Conservation (phyloP, 2,797 vertebrate genomes). For the Bufotes viridis region DNA sequence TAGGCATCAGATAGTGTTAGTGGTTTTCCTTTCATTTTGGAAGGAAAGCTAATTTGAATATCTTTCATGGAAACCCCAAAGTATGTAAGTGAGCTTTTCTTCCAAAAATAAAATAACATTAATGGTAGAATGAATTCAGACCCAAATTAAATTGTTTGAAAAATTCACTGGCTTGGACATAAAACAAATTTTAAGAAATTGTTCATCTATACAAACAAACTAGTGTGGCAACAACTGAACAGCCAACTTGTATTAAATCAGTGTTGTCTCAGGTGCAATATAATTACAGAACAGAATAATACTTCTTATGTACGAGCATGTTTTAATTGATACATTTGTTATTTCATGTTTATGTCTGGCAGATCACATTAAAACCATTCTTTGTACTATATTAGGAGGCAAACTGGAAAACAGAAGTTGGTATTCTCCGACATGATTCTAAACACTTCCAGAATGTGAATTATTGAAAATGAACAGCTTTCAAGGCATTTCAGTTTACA, state of each 20-base stretch:
- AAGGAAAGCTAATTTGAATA: no score
- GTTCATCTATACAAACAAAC: no score
- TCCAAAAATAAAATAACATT: no score
- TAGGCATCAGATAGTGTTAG: no score
- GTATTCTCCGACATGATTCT: slow-evolving; percentile 39
- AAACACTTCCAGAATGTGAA: slow-evolving; percentile 46
- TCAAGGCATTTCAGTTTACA: slow-evolving; percentile 41
- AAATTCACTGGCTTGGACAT: no score
- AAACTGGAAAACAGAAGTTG: slow-evolving; percentile 33
- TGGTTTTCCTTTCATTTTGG: no score
- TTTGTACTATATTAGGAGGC: background rate
- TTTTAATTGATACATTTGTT: slow-evolving; percentile 37
- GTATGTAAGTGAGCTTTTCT: no score
- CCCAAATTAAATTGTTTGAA: no score
- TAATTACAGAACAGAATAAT: background rate
- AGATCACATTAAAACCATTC: slow-evolving; percentile 11
- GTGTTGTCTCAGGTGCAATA: background rate
- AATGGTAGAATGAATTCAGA: no score
- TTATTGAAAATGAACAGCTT: slow-evolving; percentile 53
- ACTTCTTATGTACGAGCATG: background rate
- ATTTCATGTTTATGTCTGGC: slow-evolving; percentile 10
- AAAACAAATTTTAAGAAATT: no score
- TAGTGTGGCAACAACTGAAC: no score
- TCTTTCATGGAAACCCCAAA: no score
- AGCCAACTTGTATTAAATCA: background rate